These are phyloP conservation scores for Notothenia rossii DNA, from an alignment of 2,113 vertebrate genomes.

Conservation along the genomic window DNA sequence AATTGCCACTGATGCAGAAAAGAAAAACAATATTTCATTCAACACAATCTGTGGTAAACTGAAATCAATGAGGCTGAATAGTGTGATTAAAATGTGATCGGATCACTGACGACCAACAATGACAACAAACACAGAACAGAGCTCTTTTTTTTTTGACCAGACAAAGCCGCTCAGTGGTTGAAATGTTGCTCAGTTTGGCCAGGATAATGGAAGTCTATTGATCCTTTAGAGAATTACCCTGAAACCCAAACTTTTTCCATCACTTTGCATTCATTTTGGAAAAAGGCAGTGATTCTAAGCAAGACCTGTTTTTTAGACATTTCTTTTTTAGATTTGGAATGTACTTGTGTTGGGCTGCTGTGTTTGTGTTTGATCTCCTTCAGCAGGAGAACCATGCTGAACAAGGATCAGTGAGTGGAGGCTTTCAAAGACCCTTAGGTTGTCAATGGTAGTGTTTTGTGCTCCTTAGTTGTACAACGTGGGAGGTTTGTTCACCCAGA, in stretches of 20 bases:
- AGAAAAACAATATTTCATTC: constrained; percentile 72
- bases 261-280: constrained; percentile 36
- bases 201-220: constrained; percentile 64
- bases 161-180: constrained; percentile 66
- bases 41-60: constrained; percentile 73
- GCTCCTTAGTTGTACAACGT: constrained; percentile 51
- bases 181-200: constrained; percentile 53
- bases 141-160: constrained; percentile 27
- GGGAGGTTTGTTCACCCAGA: constrained; percentile 58
- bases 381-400: constrained; percentile 43
- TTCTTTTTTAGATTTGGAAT: constrained; percentile 16
- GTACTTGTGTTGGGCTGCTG: constrained; percentile 36
- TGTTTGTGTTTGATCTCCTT: constrained; percentile 59
- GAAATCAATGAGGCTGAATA: constrained; percentile 80
- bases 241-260: constrained; percentile 48
- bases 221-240: constrained; percentile 49
- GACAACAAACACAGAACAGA: constrained; percentile 66
- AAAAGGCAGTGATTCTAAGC: constrained; percentile 12
- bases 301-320: constrained; percentile 17
- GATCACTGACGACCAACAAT: constrained; percentile 72
- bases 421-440: constrained; percentile 70
- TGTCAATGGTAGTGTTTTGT: constrained; percentile 57
- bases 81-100: constrained; percentile 75
- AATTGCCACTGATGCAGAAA: constrained; percentile 71
- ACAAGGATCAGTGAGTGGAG: constrained; percentile 55